Evolutionary conservation across 2,888 invertebrate species (phyloP).

Genomic region (Mythimna vitellina): DNA sequence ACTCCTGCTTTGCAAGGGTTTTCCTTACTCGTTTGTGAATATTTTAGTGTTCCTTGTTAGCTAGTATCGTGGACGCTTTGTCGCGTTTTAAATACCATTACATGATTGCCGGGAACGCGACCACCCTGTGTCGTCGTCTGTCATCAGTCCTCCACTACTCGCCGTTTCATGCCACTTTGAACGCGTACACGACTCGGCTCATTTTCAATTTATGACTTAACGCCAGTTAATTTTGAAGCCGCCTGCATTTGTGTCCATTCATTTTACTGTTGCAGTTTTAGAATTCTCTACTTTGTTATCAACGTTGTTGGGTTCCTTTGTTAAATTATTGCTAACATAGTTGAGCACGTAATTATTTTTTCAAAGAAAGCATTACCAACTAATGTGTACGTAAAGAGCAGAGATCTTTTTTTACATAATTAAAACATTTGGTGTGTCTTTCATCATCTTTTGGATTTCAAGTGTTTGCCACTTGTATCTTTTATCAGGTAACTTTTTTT

Average conservation of each 20-base stretch:
- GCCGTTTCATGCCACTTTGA: conserved; percentile 65
- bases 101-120: conserved; percentile 62
- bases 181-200: conserved; percentile 62
- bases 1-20: conserved; percentile 33
- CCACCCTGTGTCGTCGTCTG: conserved; percentile 69
- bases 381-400: background rate
- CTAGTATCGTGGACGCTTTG: conserved; percentile 60
- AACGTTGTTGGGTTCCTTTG: conserved; percentile 22
- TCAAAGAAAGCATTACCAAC: conserved; percentile 13
- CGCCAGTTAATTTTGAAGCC: conserved; percentile 64
- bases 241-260: conserved; percentile 53
- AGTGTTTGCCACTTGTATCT: conserved; percentile 67
- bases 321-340: background rate
- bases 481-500: conserved; percentile 70
- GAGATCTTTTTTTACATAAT: background rate
- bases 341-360: conserved; percentile 1
- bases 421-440: conserved; percentile 16
- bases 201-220: conserved; percentile 72
- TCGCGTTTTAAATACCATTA: conserved; percentile 63
- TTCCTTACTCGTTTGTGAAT: conserved; percentile 66
- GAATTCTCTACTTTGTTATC: conserved; percentile 41
- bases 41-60: conserved; percentile 63
- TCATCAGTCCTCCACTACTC: conserved; percentile 69
- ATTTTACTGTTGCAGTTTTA: conserved; percentile 48
- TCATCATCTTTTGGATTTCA: conserved; percentile 40